A percentile compares a stretch with the other conserved stretches of the same genome.
These are phyloP conservation scores for Rana temporaria DNA, from an alignment of 2,113 vertebrate genomes.

Conservation along the genomic window DNA sequence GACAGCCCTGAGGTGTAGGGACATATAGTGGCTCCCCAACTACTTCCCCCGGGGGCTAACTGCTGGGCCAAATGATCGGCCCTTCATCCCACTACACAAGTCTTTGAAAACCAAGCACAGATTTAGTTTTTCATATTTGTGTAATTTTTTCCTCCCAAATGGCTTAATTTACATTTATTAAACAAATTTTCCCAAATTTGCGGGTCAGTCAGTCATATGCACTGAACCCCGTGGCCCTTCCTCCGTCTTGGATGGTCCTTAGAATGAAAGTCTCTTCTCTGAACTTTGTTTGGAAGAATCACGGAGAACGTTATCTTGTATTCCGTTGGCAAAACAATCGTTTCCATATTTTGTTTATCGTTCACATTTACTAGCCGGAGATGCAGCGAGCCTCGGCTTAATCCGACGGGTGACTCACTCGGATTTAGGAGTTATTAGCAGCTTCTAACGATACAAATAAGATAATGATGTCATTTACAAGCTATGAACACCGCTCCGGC, in stretches of 20 bases:
- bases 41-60: no score
- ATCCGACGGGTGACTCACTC: conserved; percentile 60
- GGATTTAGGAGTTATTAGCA: conserved; percentile 41
- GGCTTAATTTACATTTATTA: no score
- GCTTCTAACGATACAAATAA: conserved; percentile 42
- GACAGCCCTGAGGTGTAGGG: no score
- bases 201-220: no score
- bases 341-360: conserved; percentile 58
- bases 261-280: background rate
- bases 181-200: no score
- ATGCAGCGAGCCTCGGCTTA: conserved; percentile 42
- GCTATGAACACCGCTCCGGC: conserved; percentile 59
- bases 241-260: background rate
- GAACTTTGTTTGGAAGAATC: conserved; percentile 39
- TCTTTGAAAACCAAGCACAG: no score
- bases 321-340: conserved; percentile 1
- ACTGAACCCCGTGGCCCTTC: background rate
- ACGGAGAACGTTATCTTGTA: conserved; percentile 18
- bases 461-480: conserved; percentile 54
- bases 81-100: no score
- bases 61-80: no score
- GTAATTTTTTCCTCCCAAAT: no score
- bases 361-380: conserved; percentile 56
- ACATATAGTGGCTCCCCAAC: no score
- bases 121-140: no score